Percentiles rank a stretch among this genome's conserved stretches.
phyloP scores from a whole-genome alignment of 2,113 vertebrate species.

The Triplophysa rosa region DNA sequence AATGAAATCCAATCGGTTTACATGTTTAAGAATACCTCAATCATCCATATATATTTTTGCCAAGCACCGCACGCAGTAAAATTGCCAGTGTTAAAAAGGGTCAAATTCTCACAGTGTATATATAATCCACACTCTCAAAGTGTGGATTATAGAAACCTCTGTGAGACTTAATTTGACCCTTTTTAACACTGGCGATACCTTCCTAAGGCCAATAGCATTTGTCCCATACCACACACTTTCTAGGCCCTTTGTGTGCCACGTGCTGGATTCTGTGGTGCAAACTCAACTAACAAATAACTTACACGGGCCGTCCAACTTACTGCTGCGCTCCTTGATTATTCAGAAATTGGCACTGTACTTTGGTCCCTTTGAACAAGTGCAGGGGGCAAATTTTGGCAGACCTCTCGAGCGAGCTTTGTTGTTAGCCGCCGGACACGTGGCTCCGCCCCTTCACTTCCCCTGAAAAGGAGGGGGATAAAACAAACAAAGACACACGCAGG shows the following conservation, averaged over 20 bases:
- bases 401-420: slow-evolving; percentile 55
- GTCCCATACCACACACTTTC: slow-evolving; percentile 1
- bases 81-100: too few relatives aligned
- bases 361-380: slow-evolving; percentile 31
- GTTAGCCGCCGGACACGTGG: slow-evolving; percentile 49
- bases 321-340: slow-evolving; percentile 35
- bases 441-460: slow-evolving; percentile 62
- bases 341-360: slow-evolving; percentile 46
- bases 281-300: slow-evolving; percentile 27
- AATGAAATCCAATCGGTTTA: too few relatives aligned
- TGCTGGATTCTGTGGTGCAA: slow-evolving; percentile 2
- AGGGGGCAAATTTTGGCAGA: slow-evolving; percentile 58
- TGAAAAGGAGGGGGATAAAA: slow-evolving; percentile 61
- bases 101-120: too few relatives aligned
- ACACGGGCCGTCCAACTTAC: background rate
- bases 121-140: too few relatives aligned
- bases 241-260: slow-evolving; percentile 16
- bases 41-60: background rate
- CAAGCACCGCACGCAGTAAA: too few relatives aligned
- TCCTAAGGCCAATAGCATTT: background rate
- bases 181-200: too few relatives aligned
- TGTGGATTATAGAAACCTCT: too few relatives aligned
- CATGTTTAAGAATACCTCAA: background rate
- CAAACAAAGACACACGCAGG: slow-evolving; percentile 75
- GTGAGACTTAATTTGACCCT: too few relatives aligned